Evolutionary conservation across 2,888 invertebrate genomes (phyloP).

Genomic region (Drosophila merina): DNA sequence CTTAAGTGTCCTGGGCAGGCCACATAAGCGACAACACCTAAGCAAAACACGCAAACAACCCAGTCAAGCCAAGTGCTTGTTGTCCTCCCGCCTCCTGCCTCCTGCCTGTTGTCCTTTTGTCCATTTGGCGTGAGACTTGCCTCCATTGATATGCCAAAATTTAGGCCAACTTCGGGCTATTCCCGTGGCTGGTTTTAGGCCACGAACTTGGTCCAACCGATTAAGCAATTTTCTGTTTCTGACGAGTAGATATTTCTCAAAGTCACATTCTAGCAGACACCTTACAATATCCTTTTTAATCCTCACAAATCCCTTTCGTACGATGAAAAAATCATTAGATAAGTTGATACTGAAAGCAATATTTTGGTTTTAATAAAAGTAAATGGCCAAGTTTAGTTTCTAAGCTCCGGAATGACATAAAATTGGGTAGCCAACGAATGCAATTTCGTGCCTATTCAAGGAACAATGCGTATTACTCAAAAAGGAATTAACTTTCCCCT

Average conservation of each 20-base stretch:
- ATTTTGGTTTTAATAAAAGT: slow-evolving; percentile 71
- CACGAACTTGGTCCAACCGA: slow-evolving; percentile 6
- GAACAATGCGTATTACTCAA: slow-evolving; percentile 72
- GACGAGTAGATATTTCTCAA: too few relatives aligned
- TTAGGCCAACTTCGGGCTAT: slow-evolving; percentile 30
- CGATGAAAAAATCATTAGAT: slow-evolving; percentile 3
- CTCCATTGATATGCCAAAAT: slow-evolving; percentile 69
- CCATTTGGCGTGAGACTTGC: slow-evolving; percentile 65
- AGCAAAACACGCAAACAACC: slow-evolving; percentile 74
- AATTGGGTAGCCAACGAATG: slow-evolving; percentile 68
- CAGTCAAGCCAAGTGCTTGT: slow-evolving; percentile 51
- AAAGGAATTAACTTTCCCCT: slow-evolving; percentile 72
- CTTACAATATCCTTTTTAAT: background rate
- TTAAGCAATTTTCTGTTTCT: slow-evolving; percentile 1
- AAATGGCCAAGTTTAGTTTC: slow-evolving; percentile 32
- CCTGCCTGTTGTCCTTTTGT: slow-evolving; percentile 25
- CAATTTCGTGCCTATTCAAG: slow-evolving; percentile 56
- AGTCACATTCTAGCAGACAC: background rate
- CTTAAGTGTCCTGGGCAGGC: slow-evolving; percentile 75
- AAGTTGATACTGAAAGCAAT: slow-evolving; percentile 42
- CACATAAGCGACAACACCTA: slow-evolving; percentile 78
- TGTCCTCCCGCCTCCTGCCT: too few relatives aligned
- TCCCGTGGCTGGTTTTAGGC: slow-evolving; percentile 25
- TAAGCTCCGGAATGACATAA: slow-evolving; percentile 45
- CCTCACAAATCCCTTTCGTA: background rate